Percentiles rank a stretch among this genome's conserved stretches.
Evolutionary conservation across 2,888 invertebrate genomes (phyloP).

Genomic region (Ophion slaviceki): DNA sequence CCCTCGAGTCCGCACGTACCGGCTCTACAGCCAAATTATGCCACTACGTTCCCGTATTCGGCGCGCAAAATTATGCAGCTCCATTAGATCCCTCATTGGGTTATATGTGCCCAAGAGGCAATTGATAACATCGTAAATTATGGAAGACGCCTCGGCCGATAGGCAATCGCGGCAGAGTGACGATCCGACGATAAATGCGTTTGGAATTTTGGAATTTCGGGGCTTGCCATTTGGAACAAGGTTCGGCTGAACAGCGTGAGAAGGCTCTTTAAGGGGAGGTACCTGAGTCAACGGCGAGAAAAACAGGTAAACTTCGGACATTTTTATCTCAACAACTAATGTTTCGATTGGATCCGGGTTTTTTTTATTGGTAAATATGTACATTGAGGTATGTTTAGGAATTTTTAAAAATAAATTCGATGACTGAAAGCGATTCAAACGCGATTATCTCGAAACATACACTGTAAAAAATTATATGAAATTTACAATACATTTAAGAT

Average conservation of each 20-base stretch:
- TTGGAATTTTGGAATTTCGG: not conserved
- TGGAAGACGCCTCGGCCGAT: not conserved
- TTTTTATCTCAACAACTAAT: no score
- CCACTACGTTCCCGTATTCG: constrained; percentile 4
- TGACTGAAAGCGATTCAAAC: no score
- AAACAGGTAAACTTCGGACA: no score
- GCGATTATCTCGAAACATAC: no score
- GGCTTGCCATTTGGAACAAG: not conserved
- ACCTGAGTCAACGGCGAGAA: no score
- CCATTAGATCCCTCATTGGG: constrained; percentile 8
- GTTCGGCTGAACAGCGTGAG: not conserved
- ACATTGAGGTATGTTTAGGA: no score
- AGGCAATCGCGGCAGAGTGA: not conserved
- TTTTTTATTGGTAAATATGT: no score
- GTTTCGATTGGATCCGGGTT: no score
- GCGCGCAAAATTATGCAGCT: constrained; percentile 33
- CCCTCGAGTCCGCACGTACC: constrained; percentile 34
- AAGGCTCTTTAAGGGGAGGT: not conserved
- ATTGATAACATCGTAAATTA: constrained; percentile 17
- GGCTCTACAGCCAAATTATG: constrained; percentile 36
- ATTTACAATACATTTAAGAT: no score
- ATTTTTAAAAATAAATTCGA: no score
- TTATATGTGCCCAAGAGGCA: not conserved
- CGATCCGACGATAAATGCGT: not conserved
- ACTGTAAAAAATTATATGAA: no score